Evolutionary conservation across 2,113 vertebrate genomes (phyloP).

Genomic region (Lophura nycthemera): DNA sequence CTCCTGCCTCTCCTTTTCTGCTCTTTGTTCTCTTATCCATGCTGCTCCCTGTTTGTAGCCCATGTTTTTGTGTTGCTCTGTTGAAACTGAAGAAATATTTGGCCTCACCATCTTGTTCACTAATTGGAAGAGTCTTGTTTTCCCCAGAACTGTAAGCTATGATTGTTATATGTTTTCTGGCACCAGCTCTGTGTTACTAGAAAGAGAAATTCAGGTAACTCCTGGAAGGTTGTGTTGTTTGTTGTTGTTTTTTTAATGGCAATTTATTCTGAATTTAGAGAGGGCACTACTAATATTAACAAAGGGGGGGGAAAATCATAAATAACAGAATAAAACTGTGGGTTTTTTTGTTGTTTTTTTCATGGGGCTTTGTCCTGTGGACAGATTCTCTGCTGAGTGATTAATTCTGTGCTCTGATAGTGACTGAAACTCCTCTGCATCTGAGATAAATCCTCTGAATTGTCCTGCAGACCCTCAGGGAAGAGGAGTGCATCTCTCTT

Average conservation of each 20-base stretch:
- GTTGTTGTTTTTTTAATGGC: not conserved
- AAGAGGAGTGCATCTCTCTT: not conserved
- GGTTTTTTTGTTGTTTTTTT: not conserved
- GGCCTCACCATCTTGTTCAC: not conserved
- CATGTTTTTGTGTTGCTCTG: not conserved
- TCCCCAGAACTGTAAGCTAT: accelerated
- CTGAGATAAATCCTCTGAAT: not conserved
- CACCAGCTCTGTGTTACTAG: accelerated
- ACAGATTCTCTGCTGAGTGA: not conserved
- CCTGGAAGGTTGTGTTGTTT: not conserved
- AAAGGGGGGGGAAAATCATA: not conserved
- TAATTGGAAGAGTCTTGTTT: not conserved
- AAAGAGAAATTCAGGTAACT: not conserved
- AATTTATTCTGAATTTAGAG: accelerated
- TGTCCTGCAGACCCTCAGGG: not conserved
- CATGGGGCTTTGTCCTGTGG: not conserved
- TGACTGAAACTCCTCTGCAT: not conserved
- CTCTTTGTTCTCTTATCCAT: not conserved
- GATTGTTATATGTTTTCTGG: not conserved
- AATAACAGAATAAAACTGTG: not conserved
- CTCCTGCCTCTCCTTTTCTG: not conserved
- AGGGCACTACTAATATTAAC: not conserved
- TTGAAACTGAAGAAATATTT: not conserved
- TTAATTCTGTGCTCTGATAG: not conserved
- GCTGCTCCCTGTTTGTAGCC: not conserved